Evolutionary conservation across 2,113 vertebrate genomes (phyloP).

Genomic region (Pimephales promelas): DNA sequence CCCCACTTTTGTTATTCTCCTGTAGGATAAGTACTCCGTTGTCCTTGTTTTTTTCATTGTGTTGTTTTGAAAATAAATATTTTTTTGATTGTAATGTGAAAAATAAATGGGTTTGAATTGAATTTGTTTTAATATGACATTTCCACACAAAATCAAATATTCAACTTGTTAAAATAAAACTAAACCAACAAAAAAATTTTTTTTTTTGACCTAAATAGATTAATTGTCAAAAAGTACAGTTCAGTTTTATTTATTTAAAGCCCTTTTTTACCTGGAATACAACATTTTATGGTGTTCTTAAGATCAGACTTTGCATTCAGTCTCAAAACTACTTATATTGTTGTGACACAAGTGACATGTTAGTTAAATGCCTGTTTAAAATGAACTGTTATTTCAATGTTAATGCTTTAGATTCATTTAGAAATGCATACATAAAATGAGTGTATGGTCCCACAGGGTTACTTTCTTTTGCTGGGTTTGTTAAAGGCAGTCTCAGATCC

Average conservation of each 20-base stretch:
- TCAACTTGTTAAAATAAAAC: neutral
- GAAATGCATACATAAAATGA: neutral
- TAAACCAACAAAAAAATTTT: neutral
- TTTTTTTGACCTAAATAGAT: neutral
- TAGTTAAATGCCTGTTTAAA: neutral
- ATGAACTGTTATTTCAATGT: neutral
- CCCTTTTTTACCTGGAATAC: neutral
- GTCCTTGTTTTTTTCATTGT: neutral
- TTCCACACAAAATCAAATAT: neutral
- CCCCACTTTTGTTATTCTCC: neutral
- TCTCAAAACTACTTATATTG: neutral
- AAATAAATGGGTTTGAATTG: neutral
- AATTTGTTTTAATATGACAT: neutral
- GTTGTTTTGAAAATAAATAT: neutral
- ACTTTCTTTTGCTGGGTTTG: constrained; percentile 73
- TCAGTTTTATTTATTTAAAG: neutral
- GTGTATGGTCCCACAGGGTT: neutral
- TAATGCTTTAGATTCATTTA: neutral
- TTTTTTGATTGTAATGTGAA: constrained; percentile 11
- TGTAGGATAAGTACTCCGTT: neutral
- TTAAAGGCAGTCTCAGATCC: constrained; percentile 87
- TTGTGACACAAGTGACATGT: no score
- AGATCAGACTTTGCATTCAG: neutral
- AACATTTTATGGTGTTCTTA: neutral
- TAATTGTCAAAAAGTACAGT: neutral